Evolutionary conservation across 1,140 invertebrate genomes (phyloP).

Genomic region (Solen grandis): DNA sequence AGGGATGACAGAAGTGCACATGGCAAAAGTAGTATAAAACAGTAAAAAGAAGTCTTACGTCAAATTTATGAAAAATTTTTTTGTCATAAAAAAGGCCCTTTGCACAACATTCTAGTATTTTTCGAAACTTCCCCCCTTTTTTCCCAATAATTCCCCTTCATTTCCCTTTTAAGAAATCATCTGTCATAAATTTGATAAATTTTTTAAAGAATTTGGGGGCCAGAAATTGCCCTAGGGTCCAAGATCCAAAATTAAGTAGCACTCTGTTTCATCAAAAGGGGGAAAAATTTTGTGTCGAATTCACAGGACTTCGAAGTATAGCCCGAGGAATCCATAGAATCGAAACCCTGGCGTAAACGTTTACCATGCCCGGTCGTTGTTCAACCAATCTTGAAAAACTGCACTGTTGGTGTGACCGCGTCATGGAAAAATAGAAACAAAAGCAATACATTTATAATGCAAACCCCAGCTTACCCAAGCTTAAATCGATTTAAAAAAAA

Average conservation of each 20-base stretch:
- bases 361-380: conserved; percentile 77
- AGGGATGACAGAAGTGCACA: conserved; percentile 77
- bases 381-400: conserved; percentile 78
- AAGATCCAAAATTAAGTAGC: conserved; percentile 91
- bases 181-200: conserved; percentile 35
- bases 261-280: conserved; percentile 71
- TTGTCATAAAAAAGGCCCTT: conserved; percentile 76
- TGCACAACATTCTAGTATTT: conserved; percentile 76
- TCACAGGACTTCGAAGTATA: conserved; percentile 97
- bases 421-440: conserved; percentile 86
- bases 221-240: conserved; percentile 96
- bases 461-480: conserved; percentile 84
- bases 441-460: conserved; percentile 88
- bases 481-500: conserved; percentile 80
- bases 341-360: conserved; percentile 90
- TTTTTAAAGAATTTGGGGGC: conserved; percentile 52
- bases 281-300: conserved; percentile 84
- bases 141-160: conserved; percentile 77
- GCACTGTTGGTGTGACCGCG: conserved; percentile 81
- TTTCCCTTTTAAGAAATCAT: conserved; percentile 77
- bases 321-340: conserved; percentile 98
- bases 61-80: conserved; percentile 75
- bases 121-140: conserved; percentile 65
- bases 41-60: conserved; percentile 78
- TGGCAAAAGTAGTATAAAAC: conserved; percentile 79